Evolutionary conservation across 1,140 invertebrate species (phyloP).

Genomic region (Calycopis cecrops): DNA sequence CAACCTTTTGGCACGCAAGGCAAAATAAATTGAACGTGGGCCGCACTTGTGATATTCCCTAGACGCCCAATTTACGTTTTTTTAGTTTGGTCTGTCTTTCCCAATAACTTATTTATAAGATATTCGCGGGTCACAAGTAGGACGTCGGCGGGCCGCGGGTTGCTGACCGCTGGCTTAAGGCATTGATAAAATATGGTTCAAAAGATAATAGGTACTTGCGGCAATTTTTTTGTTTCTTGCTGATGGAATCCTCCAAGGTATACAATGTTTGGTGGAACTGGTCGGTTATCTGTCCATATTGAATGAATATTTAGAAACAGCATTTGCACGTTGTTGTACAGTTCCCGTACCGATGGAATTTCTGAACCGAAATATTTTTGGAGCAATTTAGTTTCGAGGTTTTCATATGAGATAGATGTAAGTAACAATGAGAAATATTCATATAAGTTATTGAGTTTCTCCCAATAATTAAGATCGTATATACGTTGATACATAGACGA

Average conservation of each 20-base stretch:
- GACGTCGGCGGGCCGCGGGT: too few species aligned
- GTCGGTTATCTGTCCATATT: slow-evolving; percentile 64
- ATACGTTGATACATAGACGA: slow-evolving; percentile 17
- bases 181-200: too few species aligned
- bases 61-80: too few species aligned
- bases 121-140: too few species aligned
- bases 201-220: too few species aligned
- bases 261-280: slow-evolving; percentile 73
- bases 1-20: too few species aligned
- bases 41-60: too few species aligned
- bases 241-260: slow-evolving; percentile 77
- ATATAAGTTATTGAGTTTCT: slow-evolving; percentile 21
- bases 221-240: slow-evolving; percentile 30
- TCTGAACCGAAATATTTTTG: slow-evolving; percentile 30
- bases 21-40: too few species aligned
- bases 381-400: slow-evolving; percentile 22
- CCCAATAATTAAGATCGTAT: slow-evolving; percentile 26
- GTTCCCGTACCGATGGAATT: slow-evolving; percentile 30
- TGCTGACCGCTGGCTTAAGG: too few species aligned
- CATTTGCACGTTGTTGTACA: slow-evolving; percentile 43
- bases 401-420: slow-evolving; percentile 17
- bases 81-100: too few species aligned
- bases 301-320: slow-evolving; percentile 63
- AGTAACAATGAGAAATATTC: background rate
- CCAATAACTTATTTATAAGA: too few species aligned